Conservation (phyloP, 2,797 vertebrate genomes). For the Kryptolebias ocellatus region DNA sequence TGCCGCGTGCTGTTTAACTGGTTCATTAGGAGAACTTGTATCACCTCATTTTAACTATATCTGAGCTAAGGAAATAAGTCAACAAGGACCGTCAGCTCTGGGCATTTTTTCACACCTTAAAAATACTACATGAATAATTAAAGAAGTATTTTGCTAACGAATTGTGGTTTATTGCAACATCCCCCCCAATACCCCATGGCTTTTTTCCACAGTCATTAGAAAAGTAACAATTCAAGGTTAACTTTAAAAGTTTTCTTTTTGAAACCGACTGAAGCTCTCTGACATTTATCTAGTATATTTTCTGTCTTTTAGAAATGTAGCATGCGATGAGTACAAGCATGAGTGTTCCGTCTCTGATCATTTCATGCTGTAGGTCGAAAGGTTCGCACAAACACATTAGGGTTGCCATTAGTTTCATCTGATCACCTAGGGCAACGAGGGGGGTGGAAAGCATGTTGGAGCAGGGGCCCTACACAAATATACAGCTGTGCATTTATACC, state of each 20-base stretch:
- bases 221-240: slow-evolving; percentile 35
- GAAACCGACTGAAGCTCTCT: slow-evolving; percentile 31
- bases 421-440: slow-evolving; percentile 71
- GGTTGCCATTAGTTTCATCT: slow-evolving; percentile 70
- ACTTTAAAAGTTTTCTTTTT: slow-evolving; percentile 28
- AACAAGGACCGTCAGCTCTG: slow-evolving; percentile 42
- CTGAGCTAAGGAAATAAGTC: slow-evolving; percentile 48
- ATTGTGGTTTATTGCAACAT: slow-evolving; percentile 39
- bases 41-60: slow-evolving; percentile 38
- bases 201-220: slow-evolving; percentile 15
- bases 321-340: slow-evolving; percentile 33
- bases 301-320: slow-evolving; percentile 37
- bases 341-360: slow-evolving; percentile 45
- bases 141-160: slow-evolving; percentile 52
- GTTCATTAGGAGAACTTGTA: slow-evolving; percentile 27
- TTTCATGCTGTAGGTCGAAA: slow-evolving; percentile 52
- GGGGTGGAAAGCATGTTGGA: slow-evolving; percentile 67
- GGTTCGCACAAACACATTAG: slow-evolving; percentile 74
- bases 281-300: slow-evolving; percentile 15
- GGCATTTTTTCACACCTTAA: slow-evolving; percentile 51
- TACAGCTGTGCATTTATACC: slow-evolving; percentile 70
- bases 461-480: slow-evolving; percentile 69
- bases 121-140: slow-evolving; percentile 60
- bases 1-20: slow-evolving; percentile 32
- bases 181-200: slow-evolving; percentile 27